Percentiles rank a stretch among this genome's conserved stretches.
These are phyloP conservation scores for Microctenopoma steveboyesi DNA, from an alignment of 2,797 vertebrate species.

Conservation along the genomic window DNA sequence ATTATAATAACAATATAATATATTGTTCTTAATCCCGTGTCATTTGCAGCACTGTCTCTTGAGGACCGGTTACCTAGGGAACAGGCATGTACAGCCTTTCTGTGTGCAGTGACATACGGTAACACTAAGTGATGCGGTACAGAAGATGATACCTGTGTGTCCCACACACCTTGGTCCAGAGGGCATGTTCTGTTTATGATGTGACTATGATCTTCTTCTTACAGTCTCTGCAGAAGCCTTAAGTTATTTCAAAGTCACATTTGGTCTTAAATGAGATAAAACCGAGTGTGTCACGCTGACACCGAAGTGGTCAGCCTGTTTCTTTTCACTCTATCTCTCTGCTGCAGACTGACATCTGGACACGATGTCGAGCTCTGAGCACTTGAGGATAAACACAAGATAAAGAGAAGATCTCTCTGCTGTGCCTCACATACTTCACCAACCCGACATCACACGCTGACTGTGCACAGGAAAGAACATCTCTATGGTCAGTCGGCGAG, in stretches of 20 bases:
- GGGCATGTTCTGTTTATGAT: neutral
- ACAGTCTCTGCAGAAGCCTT: neutral
- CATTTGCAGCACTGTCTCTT: neutral
- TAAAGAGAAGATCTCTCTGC: too few species aligned
- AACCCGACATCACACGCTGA: too few species aligned
- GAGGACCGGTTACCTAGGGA: constrained; percentile 22
- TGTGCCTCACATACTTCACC: too few species aligned
- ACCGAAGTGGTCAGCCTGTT: constrained; percentile 38
- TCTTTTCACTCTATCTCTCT: constrained; percentile 20
- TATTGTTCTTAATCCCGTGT: neutral
- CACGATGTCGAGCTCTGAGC: neutral
- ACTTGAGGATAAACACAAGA: too few species aligned
- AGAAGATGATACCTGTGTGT: constrained; percentile 1
- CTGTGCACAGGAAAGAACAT: too few species aligned
- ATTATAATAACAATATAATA: too few species aligned
- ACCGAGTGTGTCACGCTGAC: constrained; percentile 53
- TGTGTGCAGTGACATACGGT: neutral
- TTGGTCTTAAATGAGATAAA: constrained; percentile 13
- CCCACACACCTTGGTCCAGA: neutral
- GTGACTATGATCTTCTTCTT: neutral
- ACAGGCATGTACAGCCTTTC: neutral
- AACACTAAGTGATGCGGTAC: neutral
- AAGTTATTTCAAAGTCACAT: constrained; percentile 12
- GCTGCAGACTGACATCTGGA: constrained; percentile 20
- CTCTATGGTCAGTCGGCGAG: too few species aligned